A percentile compares a stretch with the other conserved stretches of the same genome.
Conservation (phyloP, 2,888 invertebrate genomes). For the Drosophila histrio region DNA sequence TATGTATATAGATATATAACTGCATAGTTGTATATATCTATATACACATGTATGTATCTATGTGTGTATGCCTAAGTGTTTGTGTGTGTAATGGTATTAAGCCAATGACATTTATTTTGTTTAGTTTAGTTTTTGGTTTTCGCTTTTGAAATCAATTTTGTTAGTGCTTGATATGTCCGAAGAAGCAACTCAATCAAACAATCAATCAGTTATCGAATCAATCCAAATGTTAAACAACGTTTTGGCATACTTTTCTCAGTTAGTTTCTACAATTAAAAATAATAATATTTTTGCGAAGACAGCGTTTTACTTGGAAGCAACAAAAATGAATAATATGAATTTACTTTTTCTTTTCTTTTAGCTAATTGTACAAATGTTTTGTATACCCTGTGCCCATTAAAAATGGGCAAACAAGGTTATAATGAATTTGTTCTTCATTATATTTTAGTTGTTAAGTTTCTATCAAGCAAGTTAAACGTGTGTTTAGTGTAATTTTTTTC, state of each 20-base stretch:
- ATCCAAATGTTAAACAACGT: constrained; percentile 11
- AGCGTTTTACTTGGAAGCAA: constrained; percentile 75
- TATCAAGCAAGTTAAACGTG: constrained; percentile 31
- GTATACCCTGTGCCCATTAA: too few species aligned
- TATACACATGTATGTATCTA: constrained; percentile 19
- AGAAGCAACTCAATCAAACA: constrained; percentile 19
- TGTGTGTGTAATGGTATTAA: constrained; percentile 32
- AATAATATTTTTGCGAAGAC: constrained; percentile 65
- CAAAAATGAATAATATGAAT: constrained; percentile 44
- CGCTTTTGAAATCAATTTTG: constrained; percentile 43
- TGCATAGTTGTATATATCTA: constrained; percentile 22
- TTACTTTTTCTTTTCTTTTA: constrained; percentile 14
- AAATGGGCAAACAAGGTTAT: too few species aligned
- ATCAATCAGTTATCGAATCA: constrained; percentile 11
- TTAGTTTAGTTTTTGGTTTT: constrained; percentile 38
- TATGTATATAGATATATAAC: constrained; percentile 18
- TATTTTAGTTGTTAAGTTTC: constrained; percentile 13
- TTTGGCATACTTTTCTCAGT: constrained; percentile 20
- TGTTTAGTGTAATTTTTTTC: constrained; percentile 28
- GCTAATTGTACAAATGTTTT: constrained; percentile 44
- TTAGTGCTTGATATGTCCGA: constrained; percentile 43
- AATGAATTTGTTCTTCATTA: too few species aligned
- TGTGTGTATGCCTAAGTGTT: constrained; percentile 40
- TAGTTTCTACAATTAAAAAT: constrained; percentile 45
- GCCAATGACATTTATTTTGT: constrained; percentile 66